Evolutionary conservation across 2,113 vertebrate genomes (phyloP), one percentile per base, ranked within the genome.

Genomic region (Coptodon bakossiorum): DNA sequence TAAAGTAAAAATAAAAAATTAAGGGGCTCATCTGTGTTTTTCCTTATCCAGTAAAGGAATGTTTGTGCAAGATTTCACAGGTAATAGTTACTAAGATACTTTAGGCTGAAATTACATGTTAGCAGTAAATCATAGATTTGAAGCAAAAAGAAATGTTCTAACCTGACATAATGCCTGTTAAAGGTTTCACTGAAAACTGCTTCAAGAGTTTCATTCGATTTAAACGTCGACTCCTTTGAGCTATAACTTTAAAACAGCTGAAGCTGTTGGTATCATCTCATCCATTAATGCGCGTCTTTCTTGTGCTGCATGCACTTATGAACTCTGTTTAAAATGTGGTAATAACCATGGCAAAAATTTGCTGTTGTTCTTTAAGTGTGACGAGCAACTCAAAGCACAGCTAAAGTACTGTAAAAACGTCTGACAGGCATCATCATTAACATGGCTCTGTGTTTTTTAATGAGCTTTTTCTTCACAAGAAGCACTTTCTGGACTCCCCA

Each of bases 371-470:
- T 78, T 50, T 19, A 78, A 50, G 27, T 50, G 43, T 78, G 17
- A 50, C 4, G 17, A 12, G 16, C 34, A 17, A 52, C 31, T 76
- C 61, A 14, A 88, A 61, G 53, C 59, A 82, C 45, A 80, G 63
- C 63, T 76, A 16, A 91, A 83, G 73, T 81, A 43, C 68, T 83
- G 83, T 87, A 80, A 88, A 90, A 90, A 84, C 19, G 8, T 61
- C 86, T 91, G 89, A 83, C 85, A 81, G 36, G 54, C 81, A 66
- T 63, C 8, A 14, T 83, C 52, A 57, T 84, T 87, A 63, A 91
- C 86, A 91, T 86, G 87, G 16, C 36, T 84, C 80, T 91, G 45
- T 48, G 45, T 84, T 87, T 91, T 92, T 93, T 89, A 87, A 93
- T 91, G 57, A 91, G 89, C 57, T 82, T 82, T 53, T 84, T 83